A percentile compares a stretch with the other conserved stretches of the same genome.
Evolutionary conservation across 2,113 vertebrate genomes (phyloP).

Genomic region (Bagarius yarrelli): DNA sequence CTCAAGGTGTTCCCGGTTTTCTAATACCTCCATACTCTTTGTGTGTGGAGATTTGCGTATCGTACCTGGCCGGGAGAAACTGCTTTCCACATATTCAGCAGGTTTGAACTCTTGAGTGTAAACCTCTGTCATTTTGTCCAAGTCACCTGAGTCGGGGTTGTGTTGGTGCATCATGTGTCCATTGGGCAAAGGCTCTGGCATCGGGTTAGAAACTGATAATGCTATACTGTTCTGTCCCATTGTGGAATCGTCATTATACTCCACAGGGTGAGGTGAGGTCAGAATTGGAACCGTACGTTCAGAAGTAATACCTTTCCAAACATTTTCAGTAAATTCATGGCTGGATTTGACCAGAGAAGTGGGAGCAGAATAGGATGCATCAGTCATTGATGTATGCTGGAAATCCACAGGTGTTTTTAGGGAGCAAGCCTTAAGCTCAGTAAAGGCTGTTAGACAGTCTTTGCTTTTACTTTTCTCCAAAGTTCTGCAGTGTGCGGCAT

Average conservation of each 20-base stretch:
- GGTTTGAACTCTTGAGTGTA: constrained; percentile 97
- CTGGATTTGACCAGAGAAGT: constrained; percentile 82
- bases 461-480: constrained; percentile 83
- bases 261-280: constrained; percentile 73
- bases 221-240: constrained; percentile 65
- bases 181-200: constrained; percentile 77
- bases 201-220: constrained; percentile 65
- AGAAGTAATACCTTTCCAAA: constrained; percentile 74
- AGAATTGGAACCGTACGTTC: constrained; percentile 79
- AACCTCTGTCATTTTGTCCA: constrained; percentile 92
- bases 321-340: constrained; percentile 76
- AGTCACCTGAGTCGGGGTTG: constrained; percentile 72
- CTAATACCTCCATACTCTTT: constrained; percentile 78
- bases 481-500: constrained; percentile 71
- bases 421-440: constrained; percentile 78
- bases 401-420: constrained; percentile 83
- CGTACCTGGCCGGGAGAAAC: constrained; percentile 81
- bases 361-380: constrained; percentile 80
- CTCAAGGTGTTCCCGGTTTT: constrained; percentile 84
- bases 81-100: constrained; percentile 73
- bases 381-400: constrained; percentile 86
- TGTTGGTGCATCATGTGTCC: constrained; percentile 81
- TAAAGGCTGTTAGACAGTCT: constrained; percentile 79
- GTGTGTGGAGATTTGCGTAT: constrained; percentile 82
- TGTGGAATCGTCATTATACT: constrained; percentile 81